Conservation (phyloP, 2,113 vertebrate genomes). For the Machaerirhynchus nigripectus region DNA sequence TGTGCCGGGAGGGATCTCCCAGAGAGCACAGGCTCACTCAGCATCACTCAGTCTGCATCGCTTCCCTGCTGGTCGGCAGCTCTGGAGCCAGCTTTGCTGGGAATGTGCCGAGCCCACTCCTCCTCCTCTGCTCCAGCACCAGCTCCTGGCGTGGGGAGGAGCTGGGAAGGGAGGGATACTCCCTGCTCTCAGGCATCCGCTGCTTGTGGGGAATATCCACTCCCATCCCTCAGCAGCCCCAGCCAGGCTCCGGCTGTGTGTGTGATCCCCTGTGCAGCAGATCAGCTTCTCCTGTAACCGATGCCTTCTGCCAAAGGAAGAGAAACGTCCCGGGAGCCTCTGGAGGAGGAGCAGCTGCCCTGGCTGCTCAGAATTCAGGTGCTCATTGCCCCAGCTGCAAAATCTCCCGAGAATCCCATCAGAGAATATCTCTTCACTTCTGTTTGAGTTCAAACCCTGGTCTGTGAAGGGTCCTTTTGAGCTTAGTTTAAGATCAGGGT, state of each 20-base stretch:
- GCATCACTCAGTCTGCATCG: fast-evolving
- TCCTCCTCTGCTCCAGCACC: background rate
- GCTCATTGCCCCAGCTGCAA: background rate
- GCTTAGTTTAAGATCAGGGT: background rate
- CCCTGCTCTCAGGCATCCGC: background rate
- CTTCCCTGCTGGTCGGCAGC: fast-evolving
- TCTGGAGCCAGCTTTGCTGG: background rate
- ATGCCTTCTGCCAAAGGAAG: background rate
- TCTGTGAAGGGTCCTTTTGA: background rate
- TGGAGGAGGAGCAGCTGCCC: background rate
- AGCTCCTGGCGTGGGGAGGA: fast-evolving
- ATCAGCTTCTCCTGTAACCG: background rate
- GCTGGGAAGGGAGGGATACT: background rate
- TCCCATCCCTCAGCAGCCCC: background rate
- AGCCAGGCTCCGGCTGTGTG: background rate
- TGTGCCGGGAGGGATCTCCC: background rate
- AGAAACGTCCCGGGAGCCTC: background rate
- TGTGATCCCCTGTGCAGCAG: background rate
- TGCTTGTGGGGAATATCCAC: background rate
- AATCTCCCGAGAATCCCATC: background rate
- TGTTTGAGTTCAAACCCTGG: background rate
- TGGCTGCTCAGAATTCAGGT: background rate
- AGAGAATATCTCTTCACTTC: background rate
- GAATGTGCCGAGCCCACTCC: background rate
- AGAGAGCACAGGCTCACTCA: background rate